These are phyloP conservation scores for Adineta ricciae DNA, from an alignment of 2,888 invertebrate genomes.

Conservation along the genomic window DNA sequence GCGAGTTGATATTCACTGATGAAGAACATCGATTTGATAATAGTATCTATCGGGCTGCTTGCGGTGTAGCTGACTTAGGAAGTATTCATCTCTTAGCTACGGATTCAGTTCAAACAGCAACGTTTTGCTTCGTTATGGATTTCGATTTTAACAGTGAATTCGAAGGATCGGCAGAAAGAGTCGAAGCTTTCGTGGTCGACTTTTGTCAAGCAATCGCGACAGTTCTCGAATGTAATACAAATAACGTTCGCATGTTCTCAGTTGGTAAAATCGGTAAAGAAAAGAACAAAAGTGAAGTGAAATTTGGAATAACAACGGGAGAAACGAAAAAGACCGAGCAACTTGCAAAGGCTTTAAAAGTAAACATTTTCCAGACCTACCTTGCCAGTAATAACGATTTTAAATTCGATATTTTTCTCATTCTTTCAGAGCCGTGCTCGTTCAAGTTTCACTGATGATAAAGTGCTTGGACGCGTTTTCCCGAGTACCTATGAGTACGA, in stretches of 20 bases:
- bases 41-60: not conserved
- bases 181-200: not conserved
- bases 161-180: not conserved
- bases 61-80: not conserved
- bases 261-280: not conserved
- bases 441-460: not conserved
- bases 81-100: not conserved
- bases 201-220: not conserved
- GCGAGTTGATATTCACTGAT: not conserved
- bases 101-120: not conserved
- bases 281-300: not conserved
- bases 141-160: not conserved
- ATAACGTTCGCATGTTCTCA: not conserved
- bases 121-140: not conserved
- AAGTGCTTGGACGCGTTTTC: not conserved
- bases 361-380: not conserved
- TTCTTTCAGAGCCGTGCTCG: not conserved
- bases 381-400: not conserved
- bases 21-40: not conserved
- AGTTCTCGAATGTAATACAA: not conserved
- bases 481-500: not conserved
- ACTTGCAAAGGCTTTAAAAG: not conserved
- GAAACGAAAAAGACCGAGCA: not conserved
- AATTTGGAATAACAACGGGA: not conserved
- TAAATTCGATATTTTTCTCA: not conserved